Evolutionary conservation across 2,113 vertebrate species (phyloP), one percentile per base, ranked within the genome.

Genomic region (Chlamydotis undulata): DNA sequence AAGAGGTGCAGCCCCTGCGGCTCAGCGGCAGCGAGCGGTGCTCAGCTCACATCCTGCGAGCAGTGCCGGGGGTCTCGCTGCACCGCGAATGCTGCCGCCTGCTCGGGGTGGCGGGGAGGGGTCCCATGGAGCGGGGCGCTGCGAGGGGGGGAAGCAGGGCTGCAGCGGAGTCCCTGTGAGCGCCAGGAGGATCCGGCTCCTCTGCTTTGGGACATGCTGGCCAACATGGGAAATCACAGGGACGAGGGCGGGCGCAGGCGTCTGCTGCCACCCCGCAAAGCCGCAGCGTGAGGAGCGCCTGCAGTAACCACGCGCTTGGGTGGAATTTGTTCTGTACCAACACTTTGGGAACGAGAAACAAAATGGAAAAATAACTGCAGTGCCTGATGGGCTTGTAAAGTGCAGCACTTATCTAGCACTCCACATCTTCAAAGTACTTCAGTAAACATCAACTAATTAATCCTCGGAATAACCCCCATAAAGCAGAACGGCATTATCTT

Each of bases 371-470:
- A 60, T 9, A 14, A 8, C n/a, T 11, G n/a, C 90, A 18, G 73
- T 6, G 80, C 69, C 68, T 25, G 13, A 52, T 26, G 3, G 29
- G 52, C 60, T 74, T 9, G 25, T 2, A 3, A 45, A 78, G 85
- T 12, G 1, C 65, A 52, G 90, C 87, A 28, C 93, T 95, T 57
- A 50, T 14, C 87, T 59, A 56, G 26, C 74, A 75, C 84, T 89
- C 57, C 81, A 52, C 60, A 50, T 84, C 90, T 78, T 75, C 90
- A 55, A 59, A 93, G 92, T 14, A 69, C 95, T 95, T 50, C 77
- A 61, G 81, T 87, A 70, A 89, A 49, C 92, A 50, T 74, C 87
- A 75, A 15, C 59, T 83, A 81, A 94, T 94, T 91, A 92, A 94
- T 81, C 29, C 83, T 53, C 15, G 14, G 83, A 83, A 87, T 29